Conservation (phyloP, 2,888 invertebrate species). For the Pollenia angustigena region DNA sequence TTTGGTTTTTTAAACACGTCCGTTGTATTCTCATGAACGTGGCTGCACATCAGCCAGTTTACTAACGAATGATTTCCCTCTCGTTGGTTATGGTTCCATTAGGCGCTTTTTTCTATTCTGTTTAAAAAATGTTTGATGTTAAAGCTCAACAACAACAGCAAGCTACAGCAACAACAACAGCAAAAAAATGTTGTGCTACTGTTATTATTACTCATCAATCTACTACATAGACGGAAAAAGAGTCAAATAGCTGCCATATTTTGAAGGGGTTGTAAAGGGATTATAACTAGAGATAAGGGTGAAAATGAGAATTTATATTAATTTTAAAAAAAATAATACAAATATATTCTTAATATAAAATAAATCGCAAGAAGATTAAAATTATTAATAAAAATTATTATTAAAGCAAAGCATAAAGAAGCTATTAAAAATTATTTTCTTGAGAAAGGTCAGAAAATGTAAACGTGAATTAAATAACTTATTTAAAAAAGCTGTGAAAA, state of each 20-base stretch:
- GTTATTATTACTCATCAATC: constrained; percentile 64
- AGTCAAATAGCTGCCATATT: constrained; percentile 40
- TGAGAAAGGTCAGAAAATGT: too few species aligned
- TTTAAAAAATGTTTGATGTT: constrained; percentile 59
- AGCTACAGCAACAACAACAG: constrained; percentile 42
- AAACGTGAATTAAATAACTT: too few species aligned
- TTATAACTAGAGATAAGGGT: background rate
- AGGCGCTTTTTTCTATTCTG: constrained; percentile 66
- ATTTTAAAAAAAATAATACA: too few species aligned
- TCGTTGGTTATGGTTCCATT: constrained; percentile 70
- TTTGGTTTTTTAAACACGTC: constrained; percentile 63
- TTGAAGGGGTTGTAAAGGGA: background rate
- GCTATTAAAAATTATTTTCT: too few species aligned
- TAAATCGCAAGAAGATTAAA: too few species aligned
- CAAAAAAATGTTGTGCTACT: constrained; percentile 50
- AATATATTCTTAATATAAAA: too few species aligned
- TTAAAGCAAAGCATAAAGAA: too few species aligned
- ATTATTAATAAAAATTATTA: too few species aligned
- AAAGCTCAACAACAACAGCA: constrained; percentile 58
- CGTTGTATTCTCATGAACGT: constrained; percentile 65
- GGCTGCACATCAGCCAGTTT: constrained; percentile 72
- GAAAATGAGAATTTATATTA: too few species aligned
- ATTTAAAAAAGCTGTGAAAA: too few species aligned
- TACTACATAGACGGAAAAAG: constrained; percentile 25
- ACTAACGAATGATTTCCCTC: constrained; percentile 73